Conservation (phyloP, 2,888 invertebrate genomes). For the Smittia aterrima region DNA sequence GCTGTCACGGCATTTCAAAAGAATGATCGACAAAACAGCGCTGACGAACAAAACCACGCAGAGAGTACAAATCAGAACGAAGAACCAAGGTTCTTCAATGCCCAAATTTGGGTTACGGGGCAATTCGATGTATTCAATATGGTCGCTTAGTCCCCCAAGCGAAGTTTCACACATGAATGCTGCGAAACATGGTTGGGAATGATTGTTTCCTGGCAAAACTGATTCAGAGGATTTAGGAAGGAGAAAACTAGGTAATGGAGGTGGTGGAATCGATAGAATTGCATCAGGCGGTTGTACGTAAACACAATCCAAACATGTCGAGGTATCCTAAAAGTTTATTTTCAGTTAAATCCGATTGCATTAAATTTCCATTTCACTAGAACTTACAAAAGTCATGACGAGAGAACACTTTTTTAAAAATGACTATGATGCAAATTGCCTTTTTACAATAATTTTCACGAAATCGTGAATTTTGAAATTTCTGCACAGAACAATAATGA, state of each 20-base stretch:
- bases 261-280: conserved; percentile 80
- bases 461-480: conserved; percentile 13
- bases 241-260: conserved; percentile 76
- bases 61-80: conserved; percentile 75
- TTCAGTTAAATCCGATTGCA: not conserved
- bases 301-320: conserved; percentile 34
- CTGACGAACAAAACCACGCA: conserved; percentile 77
- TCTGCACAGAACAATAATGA: conserved; percentile 22
- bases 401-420: not conserved
- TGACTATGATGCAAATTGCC: not conserved
- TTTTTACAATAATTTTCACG: not conserved
- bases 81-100: conserved; percentile 76
- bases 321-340: conserved; percentile 6
- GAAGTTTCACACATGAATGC: conserved; percentile 63
- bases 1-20: conserved; percentile 80
- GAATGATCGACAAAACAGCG: conserved; percentile 71
- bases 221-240: conserved; percentile 53
- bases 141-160: conserved; percentile 59
- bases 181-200: conserved; percentile 65
- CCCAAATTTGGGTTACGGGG: conserved; percentile 66
- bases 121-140: conserved; percentile 77
- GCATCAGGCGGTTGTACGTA: conserved; percentile 66
- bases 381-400: conserved; percentile 33
- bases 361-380: not conserved
- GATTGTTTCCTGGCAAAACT: conserved; percentile 56